These are phyloP conservation scores for Brachyptera putata DNA, from an alignment of 2,888 invertebrate genomes.

Conservation along the genomic window DNA sequence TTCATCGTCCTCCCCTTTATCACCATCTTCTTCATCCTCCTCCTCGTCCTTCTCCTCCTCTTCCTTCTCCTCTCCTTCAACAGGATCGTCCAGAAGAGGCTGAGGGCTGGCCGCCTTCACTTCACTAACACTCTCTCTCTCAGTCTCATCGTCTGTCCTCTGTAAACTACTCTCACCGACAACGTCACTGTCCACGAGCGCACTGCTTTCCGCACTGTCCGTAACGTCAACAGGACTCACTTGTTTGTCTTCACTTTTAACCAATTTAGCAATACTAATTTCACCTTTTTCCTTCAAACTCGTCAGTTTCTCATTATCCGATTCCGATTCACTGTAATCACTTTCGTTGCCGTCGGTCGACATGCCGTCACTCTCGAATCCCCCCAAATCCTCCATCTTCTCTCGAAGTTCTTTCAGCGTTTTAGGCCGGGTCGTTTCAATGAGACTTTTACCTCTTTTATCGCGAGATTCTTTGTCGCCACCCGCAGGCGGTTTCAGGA, in stretches of 20 bases:
- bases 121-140: neutral
- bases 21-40: slow-evolving; percentile 22
- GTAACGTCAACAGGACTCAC: neutral
- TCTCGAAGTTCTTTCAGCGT: slow-evolving; percentile 61
- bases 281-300: slow-evolving; percentile 24
- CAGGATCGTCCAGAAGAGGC: neutral
- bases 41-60: slow-evolving; percentile 20
- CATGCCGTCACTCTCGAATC: slow-evolving; percentile 18
- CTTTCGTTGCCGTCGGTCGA: slow-evolving; percentile 29
- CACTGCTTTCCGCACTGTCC: slow-evolving; percentile 3
- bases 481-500: slow-evolving; percentile 26
- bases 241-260: neutral
- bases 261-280: slow-evolving; percentile 14
- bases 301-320: slow-evolving; percentile 23
- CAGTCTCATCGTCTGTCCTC: neutral
- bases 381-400: slow-evolving; percentile 47
- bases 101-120: too few species aligned
- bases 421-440: slow-evolving; percentile 56
- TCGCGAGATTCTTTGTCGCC: slow-evolving; percentile 9
- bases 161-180: neutral
- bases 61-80: slow-evolving; percentile 14
- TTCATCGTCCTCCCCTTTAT: slow-evolving; percentile 28
- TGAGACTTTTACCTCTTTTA: slow-evolving; percentile 45
- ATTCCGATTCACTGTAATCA: slow-evolving; percentile 26
- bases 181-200: neutral